Evolutionary conservation across 2,888 invertebrate genomes (phyloP).

Genomic region (Eurois occulta): DNA sequence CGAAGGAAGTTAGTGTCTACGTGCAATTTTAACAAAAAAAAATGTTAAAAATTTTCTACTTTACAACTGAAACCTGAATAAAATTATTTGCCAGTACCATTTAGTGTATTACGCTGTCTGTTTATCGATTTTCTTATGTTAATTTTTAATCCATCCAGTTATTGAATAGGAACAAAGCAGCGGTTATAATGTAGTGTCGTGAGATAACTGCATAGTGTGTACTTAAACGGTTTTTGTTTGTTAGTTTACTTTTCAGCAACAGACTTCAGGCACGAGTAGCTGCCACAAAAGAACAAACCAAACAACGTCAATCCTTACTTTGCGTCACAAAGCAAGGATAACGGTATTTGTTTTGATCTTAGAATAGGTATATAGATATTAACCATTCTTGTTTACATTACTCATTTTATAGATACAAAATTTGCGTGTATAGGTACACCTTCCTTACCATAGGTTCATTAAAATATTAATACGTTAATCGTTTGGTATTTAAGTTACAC

Average conservation of each 20-base stretch:
- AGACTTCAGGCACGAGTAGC: neutral
- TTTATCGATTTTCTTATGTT: neutral
- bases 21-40: neutral
- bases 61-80: constrained; percentile 3
- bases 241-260: neutral
- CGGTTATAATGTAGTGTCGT: neutral
- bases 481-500: constrained; percentile 38
- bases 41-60: no score
- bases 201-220: neutral
- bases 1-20: constrained; percentile 15
- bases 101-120: neutral
- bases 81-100: neutral
- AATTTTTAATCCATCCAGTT: neutral
- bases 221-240: neutral
- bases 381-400: neutral
- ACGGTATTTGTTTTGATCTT: neutral
- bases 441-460: constrained; percentile 1
- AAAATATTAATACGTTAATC: constrained; percentile 30
- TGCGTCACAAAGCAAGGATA: neutral
- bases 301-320: neutral
- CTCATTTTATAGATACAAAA: constrained; percentile 6
- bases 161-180: neutral
- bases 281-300: neutral
- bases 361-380: neutral
- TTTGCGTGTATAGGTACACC: neutral